phyloP scores from a whole-genome alignment of 1,140 invertebrate species.

The Ceratosolen fusciceps region DNA sequence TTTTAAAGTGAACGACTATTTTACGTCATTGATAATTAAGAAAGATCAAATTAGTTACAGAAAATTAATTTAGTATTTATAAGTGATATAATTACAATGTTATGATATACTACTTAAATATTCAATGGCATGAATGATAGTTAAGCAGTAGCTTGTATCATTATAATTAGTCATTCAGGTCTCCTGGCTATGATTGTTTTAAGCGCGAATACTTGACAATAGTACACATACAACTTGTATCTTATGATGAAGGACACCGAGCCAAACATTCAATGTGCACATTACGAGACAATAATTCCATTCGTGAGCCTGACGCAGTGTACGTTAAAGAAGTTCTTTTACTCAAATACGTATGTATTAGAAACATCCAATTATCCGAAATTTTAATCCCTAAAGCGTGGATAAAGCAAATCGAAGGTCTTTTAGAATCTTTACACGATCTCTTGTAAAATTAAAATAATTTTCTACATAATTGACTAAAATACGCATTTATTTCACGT shows the following conservation, averaged over 20 bases:
- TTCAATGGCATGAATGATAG: too few species aligned
- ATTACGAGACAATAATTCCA: background rate
- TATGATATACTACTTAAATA: too few species aligned
- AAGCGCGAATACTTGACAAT: conserved; percentile 8
- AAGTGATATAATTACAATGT: too few species aligned
- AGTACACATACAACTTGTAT: background rate
- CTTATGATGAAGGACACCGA: background rate
- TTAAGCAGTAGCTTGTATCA: too few species aligned
- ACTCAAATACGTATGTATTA: background rate
- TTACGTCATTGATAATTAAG: too few species aligned
- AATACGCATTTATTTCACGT: too few species aligned
- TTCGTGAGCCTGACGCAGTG: background rate
- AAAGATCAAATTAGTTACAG: too few species aligned
- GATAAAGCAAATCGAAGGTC: background rate
- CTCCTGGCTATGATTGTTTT: background rate
- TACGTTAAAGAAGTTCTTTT: background rate
- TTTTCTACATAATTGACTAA: too few species aligned
- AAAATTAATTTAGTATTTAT: too few species aligned
- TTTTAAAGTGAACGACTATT: too few species aligned
- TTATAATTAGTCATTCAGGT: background rate
- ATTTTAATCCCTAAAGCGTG: background rate
- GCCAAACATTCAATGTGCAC: conserved; percentile 6
- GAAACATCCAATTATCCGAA: background rate
- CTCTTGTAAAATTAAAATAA: too few species aligned
- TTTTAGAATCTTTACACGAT: too few species aligned